phyloP scores from a whole-genome alignment of 2,113 vertebrate species.

The Thalassarche chlororhynchos region DNA sequence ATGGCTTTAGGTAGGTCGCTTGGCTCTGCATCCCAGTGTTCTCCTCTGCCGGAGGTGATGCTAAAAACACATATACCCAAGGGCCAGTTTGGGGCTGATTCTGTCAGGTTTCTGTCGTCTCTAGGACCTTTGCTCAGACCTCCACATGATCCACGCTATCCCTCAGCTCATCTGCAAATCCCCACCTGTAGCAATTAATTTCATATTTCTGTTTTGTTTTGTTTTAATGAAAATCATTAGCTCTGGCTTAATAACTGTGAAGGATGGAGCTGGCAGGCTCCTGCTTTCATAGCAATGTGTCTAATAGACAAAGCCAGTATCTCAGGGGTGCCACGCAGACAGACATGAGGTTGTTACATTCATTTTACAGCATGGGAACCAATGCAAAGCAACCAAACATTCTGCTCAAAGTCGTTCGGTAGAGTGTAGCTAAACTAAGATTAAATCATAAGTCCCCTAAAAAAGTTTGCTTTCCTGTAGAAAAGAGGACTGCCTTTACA shows the following conservation, averaged over 20 bases:
- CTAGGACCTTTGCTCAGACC: not conserved
- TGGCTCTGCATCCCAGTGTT: not conserved
- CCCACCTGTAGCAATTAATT: not conserved
- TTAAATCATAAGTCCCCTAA: fast-evolving
- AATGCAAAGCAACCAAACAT: not conserved
- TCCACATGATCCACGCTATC: fast-evolving
- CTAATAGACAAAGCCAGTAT: not conserved
- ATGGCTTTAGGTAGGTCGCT: not conserved
- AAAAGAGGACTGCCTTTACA: not conserved
- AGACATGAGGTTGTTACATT: not conserved
- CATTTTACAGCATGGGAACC: not conserved
- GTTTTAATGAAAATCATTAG: not conserved
- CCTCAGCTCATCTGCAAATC: not conserved
- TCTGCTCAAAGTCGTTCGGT: not conserved
- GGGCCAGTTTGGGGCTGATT: not conserved
- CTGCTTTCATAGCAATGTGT: not conserved
- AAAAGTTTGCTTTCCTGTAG: fast-evolving
- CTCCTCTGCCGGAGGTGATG: not conserved
- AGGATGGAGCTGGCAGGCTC: not conserved
- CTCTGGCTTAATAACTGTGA: not conserved
- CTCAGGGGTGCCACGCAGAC: not conserved
- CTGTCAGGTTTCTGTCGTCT: not conserved
- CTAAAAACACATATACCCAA: not conserved
- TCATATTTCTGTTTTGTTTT: not conserved
- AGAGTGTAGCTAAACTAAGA: not conserved